phyloP scores from a whole-genome alignment of 1,140 invertebrate species.

The Hyposmocoma kahamanoa region DNA sequence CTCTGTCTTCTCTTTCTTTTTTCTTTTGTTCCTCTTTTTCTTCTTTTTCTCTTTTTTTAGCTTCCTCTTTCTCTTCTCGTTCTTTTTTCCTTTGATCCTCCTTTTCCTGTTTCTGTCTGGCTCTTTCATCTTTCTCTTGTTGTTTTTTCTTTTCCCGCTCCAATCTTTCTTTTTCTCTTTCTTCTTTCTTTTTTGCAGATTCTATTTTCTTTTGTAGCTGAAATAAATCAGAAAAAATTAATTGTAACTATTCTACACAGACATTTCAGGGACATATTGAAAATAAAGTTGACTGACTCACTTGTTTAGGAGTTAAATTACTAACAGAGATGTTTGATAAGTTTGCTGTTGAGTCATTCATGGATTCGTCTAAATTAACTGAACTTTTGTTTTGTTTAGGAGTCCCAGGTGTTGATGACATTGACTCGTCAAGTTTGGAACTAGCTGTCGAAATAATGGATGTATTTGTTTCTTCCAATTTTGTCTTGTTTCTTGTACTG shows the following conservation, averaged over 20 bases:
- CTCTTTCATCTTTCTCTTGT: conserved; percentile 58
- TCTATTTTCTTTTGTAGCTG: conserved; percentile 71
- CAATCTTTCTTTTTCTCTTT: conserved; percentile 67
- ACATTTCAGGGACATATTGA: background rate
- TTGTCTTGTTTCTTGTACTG: conserved; percentile 25
- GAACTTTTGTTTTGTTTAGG: conserved; percentile 40
- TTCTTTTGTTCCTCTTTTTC: conserved; percentile 69
- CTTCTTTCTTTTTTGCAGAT: conserved; percentile 60
- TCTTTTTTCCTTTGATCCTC: conserved; percentile 61
- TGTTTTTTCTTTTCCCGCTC: conserved; percentile 66
- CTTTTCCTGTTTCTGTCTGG: conserved; percentile 56
- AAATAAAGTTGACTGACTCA: conserved; percentile 16
- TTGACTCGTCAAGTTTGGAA: conserved; percentile 32
- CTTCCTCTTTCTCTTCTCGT: conserved; percentile 59
- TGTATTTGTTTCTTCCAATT: conserved; percentile 22
- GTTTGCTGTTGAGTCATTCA: conserved; percentile 31
- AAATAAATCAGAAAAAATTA: too few relatives aligned
- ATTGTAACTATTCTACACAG: too few relatives aligned
- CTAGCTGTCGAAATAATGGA: conserved; percentile 28
- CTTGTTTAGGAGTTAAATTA: conserved; percentile 56
- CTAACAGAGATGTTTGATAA: too few relatives aligned
- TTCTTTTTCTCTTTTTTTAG: conserved; percentile 46
- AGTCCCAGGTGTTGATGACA: conserved; percentile 26
- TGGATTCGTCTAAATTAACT: conserved; percentile 35
- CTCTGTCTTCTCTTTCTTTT: conserved; percentile 74